These are phyloP conservation scores for Procambarus clarkii DNA, from an alignment of 1,140 invertebrate species.

Conservation along the genomic window DNA sequence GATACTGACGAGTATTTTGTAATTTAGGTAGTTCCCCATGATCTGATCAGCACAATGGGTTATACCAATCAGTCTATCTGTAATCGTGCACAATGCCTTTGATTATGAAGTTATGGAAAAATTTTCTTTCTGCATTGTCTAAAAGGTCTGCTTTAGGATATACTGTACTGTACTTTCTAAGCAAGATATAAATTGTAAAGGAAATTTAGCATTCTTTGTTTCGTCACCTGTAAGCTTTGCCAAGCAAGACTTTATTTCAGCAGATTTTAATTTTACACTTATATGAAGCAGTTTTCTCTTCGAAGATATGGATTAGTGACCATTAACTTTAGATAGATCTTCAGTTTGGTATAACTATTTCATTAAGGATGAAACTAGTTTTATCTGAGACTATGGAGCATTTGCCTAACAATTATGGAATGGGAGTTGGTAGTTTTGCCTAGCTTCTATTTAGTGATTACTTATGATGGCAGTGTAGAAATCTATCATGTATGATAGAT, in stretches of 20 bases:
- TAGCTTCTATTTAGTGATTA: constrained; percentile 63
- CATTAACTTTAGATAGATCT: constrained; percentile 3
- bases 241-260: constrained; percentile 18
- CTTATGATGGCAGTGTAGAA: constrained; percentile 64
- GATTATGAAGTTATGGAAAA: background rate
- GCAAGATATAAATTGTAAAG: constrained; percentile 17
- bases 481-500: constrained; percentile 56
- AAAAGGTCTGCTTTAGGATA: constrained; percentile 9
- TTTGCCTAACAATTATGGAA: constrained; percentile 38
- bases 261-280: background rate
- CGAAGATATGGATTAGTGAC: background rate
- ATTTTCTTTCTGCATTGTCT: constrained; percentile 18
- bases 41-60: background rate
- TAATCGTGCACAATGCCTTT: background rate
- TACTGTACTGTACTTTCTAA: background rate
- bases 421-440: constrained; percentile 56
- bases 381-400: constrained; percentile 21
- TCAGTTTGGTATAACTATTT: constrained; percentile 12
- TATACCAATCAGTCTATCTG: background rate
- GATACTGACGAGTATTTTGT: background rate
- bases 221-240: constrained; percentile 33
- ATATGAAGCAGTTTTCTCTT: constrained; percentile 11
- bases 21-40: background rate
- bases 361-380: constrained; percentile 10
- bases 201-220: constrained; percentile 47